Base-by-base conservation (phyloP, 2,113 vertebrate genomes). In the Misgurnus anguillicaudatus region DNA sequence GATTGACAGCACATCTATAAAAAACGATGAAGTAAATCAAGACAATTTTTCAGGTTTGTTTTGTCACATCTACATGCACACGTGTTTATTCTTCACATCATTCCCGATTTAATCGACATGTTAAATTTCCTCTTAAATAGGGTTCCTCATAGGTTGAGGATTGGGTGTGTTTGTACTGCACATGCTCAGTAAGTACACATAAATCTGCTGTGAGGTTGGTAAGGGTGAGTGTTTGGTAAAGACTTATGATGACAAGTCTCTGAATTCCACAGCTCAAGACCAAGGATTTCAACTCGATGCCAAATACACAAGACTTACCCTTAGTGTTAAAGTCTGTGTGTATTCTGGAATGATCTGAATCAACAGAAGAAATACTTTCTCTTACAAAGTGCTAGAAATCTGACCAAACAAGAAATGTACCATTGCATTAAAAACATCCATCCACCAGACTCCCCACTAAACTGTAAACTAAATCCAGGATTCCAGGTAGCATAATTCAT, bases 211-310 rank as follows among this genome's bases (percentile, higher is more conserved):
- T 31, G 51, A 45, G 55, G 6, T 47, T n/a, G 48, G 17, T 69
- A 69, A 47, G n/a, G 21, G 48, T 38, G 38, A 7, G 21, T 76
- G 41, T 61, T 67, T 77, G 31, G 62, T 80, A 24, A 53, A 74
- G 74, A 45, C 78, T 78, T 60, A 68, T 58, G 73, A 64, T 53
- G 51, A 82, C 77, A 80, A 77, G 58, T 41, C 45, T 78, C 71
- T 2, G 66, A 85, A 85, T 82, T 80, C 74, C 75, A 77, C 78
- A 85, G 69, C 63, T 74, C 65, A 58, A 82, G 36, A 64, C 62
- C 75, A 79, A 68, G 80, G 78, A 75, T 82, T 69, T 78, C 69
- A 75, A 58, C 67, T 66, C 51, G 3, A 14, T 58, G 83, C 79
- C 77, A 85, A 77, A 81, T 79, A 61, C 31, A 61, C 72, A 77